Conservation (phyloP, 1,140 invertebrate genomes). For the Pogonus chalceus region DNA sequence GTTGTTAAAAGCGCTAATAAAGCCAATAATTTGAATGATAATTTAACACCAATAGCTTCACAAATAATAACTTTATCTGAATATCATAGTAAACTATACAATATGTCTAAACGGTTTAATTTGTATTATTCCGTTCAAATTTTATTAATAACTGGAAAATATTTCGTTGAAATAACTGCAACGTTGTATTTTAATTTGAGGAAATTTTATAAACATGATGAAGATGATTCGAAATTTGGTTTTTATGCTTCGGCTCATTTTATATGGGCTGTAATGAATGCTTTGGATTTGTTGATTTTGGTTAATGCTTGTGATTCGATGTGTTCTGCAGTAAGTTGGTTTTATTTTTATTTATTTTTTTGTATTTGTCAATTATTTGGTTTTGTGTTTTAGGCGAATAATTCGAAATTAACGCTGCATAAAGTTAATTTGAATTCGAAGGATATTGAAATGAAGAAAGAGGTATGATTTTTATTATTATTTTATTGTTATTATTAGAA, state of each 20-base stretch:
- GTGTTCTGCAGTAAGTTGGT: neutral
- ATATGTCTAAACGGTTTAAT: neutral
- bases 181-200: neutral
- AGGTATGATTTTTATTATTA: no score
- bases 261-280: neutral
- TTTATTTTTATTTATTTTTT: neutral
- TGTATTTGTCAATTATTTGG: neutral
- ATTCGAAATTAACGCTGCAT: neutral
- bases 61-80: neutral
- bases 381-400: neutral
- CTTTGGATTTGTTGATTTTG: neutral
- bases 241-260: neutral
- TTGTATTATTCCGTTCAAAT: neutral
- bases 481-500: no score
- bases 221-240: neutral
- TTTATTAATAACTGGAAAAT: neutral
- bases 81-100: constrained; percentile 1
- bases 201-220: neutral
- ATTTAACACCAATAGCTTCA: neutral
- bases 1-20: neutral
- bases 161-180: neutral
- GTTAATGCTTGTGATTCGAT: neutral
- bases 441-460: constrained; percentile 5
- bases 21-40: neutral
- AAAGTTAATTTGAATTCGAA: constrained; percentile 5